Base-by-base conservation (phyloP, 1,140 invertebrate genomes). In the Diorhabda elongata region DNA sequence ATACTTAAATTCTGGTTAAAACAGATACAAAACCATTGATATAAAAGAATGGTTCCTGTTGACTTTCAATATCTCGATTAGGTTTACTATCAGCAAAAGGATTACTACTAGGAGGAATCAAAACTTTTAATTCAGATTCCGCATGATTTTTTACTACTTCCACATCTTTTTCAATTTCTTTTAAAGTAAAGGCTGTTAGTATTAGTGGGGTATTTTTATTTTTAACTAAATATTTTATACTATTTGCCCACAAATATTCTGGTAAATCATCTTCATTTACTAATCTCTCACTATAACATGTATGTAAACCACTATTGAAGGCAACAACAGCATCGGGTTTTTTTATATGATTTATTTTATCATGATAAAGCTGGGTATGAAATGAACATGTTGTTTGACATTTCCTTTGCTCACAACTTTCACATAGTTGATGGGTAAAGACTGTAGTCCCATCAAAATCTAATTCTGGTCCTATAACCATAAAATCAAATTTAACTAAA, bases 251-350 rank as follows among this genome's bases (percentile, higher is more conserved):
- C 9, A 73, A 58, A 75, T 82, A 75, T 67, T 69, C 66, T 26
- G 61, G 42, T 8, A 42, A 52, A 45, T 71, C n/a, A n/a, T 52
- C 47, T 8, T 52, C n/a, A 6, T n/a, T 4, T 3, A 2, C 2
- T 52, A 52, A 3, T 8, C 4, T 52, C n/a, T 52, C 47, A 8
- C 6, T 47, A 42, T 61, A 42, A 69, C 72, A 76, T 70, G 80
- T 79, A 69, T 77, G 75, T 60, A 81, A 73, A 11, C 79, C 80
- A 70, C 78, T 77, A 70, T 81, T 82, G 63, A 81, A 78, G 11
- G 75, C 74, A 5, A 77, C 74, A n/a, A 81, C 74, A 42, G 78
- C 45, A 72, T 79, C 69, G 11, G 80, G 78, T 44, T 72, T 67
- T 58, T 70, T 56, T 57, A 78, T 69, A 64, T 62, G 9, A n/a